These are phyloP conservation scores for Dicranocentrus wangi DNA, from an alignment of 2,888 invertebrate genomes.

Conservation along the genomic window DNA sequence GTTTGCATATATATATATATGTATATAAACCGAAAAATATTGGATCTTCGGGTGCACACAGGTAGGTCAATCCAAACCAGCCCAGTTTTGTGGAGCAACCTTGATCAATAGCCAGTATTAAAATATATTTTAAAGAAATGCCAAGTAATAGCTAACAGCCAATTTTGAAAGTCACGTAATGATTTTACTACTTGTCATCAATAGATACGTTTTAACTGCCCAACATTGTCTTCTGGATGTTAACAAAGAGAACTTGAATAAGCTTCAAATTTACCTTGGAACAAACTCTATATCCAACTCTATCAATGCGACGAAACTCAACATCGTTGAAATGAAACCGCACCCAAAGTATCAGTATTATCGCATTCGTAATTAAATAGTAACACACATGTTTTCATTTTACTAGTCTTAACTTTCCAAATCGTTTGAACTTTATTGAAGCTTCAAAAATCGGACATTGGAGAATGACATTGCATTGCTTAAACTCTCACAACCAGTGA, in stretches of 20 bases:
- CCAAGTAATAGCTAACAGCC: neutral
- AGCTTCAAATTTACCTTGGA: slow-evolving; percentile 37
- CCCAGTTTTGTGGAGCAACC: slow-evolving; percentile 47
- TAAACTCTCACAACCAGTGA: slow-evolving; percentile 33
- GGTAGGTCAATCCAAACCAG: slow-evolving; percentile 9
- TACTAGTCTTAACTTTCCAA: neutral
- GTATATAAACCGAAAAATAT: too few relatives aligned
- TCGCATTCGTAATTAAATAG: neutral
- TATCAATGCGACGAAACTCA: neutral
- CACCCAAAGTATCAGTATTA: slow-evolving; percentile 39
- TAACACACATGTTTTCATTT: slow-evolving; percentile 2
- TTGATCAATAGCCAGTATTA: slow-evolving; percentile 51
- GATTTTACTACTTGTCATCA: neutral
- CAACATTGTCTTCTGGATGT: slow-evolving; percentile 40
- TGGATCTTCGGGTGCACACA: too few relatives aligned
- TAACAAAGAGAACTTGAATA: slow-evolving; percentile 3
- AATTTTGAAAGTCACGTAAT: neutral
- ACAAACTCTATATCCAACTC: slow-evolving; percentile 44
- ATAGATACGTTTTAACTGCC: slow-evolving; percentile 46
- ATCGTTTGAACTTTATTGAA: neutral
- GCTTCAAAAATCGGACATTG: slow-evolving; percentile 14
- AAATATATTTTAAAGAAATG: neutral
- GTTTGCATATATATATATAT: too few relatives aligned
- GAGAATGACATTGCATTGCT: slow-evolving; percentile 49
- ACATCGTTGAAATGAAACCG: slow-evolving; percentile 39